Conservation (phyloP, 2,797 vertebrate species). For the Dallia pectoralis region DNA sequence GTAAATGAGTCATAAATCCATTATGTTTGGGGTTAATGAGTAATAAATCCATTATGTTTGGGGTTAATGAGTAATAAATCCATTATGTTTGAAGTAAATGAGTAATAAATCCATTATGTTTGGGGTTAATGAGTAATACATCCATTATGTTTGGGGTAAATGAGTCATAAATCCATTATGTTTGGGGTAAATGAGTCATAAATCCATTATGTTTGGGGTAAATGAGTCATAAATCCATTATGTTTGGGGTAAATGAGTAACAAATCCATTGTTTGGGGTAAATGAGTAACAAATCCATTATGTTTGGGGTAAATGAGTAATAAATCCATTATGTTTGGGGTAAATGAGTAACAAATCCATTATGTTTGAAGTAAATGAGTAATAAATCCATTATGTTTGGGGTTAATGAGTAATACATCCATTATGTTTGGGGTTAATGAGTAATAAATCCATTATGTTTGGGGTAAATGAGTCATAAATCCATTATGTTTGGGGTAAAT, state of each 20-base stretch:
- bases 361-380: slow-evolving; percentile 11
- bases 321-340: too few relatives aligned
- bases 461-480: not conserved
- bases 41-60: too few relatives aligned
- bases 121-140: not conserved
- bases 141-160: slow-evolving; percentile 14
- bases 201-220: slow-evolving; percentile 13
- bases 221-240: not conserved
- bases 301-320: slow-evolving; percentile 4
- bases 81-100: slow-evolving; percentile 12
- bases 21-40: slow-evolving; percentile 13
- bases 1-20: not conserved
- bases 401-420: not conserved
- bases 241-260: slow-evolving; percentile 4
- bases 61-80: not conserved
- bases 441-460: too few relatives aligned
- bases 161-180: too few relatives aligned
- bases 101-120: too few relatives aligned
- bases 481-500: slow-evolving; percentile 12
- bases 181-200: not conserved
- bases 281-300: not conserved
- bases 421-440: slow-evolving; percentile 14
- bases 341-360: not conserved
- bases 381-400: too few relatives aligned
- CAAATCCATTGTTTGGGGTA: too few relatives aligned